phyloP scores from a whole-genome alignment of 1,140 invertebrate species.

The Triops cancriformis region DNA sequence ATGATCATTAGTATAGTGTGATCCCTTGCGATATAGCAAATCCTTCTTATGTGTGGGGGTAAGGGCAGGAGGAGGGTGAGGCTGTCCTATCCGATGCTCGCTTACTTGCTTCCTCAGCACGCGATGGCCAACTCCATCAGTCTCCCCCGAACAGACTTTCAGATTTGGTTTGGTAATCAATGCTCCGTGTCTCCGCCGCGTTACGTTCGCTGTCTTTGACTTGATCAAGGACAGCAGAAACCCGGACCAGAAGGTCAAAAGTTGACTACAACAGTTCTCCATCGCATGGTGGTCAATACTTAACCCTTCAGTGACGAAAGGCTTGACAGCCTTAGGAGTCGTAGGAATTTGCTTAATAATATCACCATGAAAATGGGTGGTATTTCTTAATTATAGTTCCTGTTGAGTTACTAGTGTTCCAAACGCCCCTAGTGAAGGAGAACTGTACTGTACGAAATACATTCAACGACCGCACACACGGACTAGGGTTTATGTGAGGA shows the following conservation, averaged over 20 bases:
- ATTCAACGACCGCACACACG: too few species aligned
- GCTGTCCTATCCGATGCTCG: neutral
- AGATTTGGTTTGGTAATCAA: slow-evolving; percentile 10
- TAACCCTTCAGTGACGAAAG: neutral
- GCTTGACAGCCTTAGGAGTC: slow-evolving; percentile 7
- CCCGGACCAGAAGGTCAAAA: neutral
- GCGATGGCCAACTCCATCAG: slow-evolving; percentile 3
- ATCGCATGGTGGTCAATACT: neutral
- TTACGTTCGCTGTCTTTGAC: neutral
- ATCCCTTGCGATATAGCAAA: neutral
- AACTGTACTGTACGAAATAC: too few species aligned
- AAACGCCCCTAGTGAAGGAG: too few species aligned
- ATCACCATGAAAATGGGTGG: too few species aligned
- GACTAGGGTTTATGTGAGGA: too few species aligned
- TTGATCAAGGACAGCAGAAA: neutral
- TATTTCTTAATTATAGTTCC: too few species aligned
- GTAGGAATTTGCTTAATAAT: too few species aligned
- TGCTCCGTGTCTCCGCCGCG: slow-evolving; percentile 7
- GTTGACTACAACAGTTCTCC: neutral
- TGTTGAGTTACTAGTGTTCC: too few species aligned
- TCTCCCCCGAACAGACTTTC: neutral
- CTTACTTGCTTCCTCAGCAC: neutral
- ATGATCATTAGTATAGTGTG: slow-evolving; percentile 7
- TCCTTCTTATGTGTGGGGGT: neutral
- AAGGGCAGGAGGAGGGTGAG: too few species aligned